Conservation (phyloP, 2,113 vertebrate species). For the Redunca redunca region DNA sequence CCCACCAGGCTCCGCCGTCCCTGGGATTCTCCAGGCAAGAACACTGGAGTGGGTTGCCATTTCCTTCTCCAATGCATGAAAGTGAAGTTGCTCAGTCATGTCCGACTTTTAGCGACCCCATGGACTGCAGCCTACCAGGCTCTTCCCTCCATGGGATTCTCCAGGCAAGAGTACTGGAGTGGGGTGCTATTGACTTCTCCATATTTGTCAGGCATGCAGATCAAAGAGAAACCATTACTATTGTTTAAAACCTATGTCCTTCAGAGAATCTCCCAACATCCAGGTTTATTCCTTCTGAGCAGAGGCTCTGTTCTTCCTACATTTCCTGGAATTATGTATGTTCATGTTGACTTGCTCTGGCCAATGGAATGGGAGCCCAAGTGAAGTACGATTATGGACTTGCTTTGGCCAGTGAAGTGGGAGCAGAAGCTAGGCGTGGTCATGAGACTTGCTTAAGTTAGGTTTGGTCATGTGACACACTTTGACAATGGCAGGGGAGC, state of each 20-base stretch:
- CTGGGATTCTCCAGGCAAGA: background rate
- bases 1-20: rapidly evolving
- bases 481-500: background rate
- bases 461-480: background rate
- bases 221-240: background rate
- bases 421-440: rapidly evolving
- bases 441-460: background rate
- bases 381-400: background rate
- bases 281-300: background rate
- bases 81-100: background rate
- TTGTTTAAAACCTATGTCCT: background rate
- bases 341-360: background rate
- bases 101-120: rapidly evolving
- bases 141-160: background rate
- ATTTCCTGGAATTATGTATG: background rate
- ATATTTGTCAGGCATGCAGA: background rate
- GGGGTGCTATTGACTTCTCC: background rate
- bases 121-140: background rate
- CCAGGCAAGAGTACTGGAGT: background rate
- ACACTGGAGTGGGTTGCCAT: background rate
- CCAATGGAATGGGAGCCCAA: background rate
- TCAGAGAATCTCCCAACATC: background rate
- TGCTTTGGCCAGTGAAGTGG: background rate
- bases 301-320: background rate
- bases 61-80: background rate